Conservation (phyloP, 2,888 invertebrate genomes). For the Xestoiulus laeticollis region DNA sequence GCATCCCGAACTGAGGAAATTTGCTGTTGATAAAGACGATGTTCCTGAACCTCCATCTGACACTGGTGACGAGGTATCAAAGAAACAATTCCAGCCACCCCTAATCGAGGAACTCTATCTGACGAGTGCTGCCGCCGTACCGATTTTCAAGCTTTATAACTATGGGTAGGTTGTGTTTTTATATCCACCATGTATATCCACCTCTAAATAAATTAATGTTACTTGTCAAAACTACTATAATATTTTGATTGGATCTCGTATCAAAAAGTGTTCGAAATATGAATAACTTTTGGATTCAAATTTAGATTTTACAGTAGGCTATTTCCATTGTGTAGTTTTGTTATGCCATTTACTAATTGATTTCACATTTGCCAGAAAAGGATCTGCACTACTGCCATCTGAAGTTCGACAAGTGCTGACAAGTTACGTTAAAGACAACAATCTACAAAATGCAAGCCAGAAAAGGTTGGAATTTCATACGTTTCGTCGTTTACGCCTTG, state of each 20-base stretch:
- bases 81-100: slow-evolving; percentile 66
- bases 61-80: slow-evolving; percentile 45
- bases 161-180: slow-evolving; percentile 64
- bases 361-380: slow-evolving; percentile 61
- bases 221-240: too few species aligned
- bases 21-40: slow-evolving; percentile 57
- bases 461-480: slow-evolving; percentile 60
- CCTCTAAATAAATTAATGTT: too few species aligned
- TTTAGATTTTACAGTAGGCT: too few species aligned
- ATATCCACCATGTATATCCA: too few species aligned
- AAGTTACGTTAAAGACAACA: slow-evolving; percentile 75
- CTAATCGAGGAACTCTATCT: slow-evolving; percentile 74
- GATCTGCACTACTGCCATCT: slow-evolving; percentile 63
- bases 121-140: slow-evolving; percentile 74
- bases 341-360: not conserved
- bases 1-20: slow-evolving; percentile 61
- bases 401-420: slow-evolving; percentile 76
- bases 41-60: not conserved
- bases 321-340: not conserved
- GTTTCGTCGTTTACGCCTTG: slow-evolving; percentile 24
- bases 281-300: too few species aligned
- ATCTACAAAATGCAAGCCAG: slow-evolving; percentile 68
- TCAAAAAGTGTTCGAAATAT: too few species aligned
- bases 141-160: slow-evolving; percentile 72
- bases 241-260: too few species aligned